Evolutionary conservation across 2,888 invertebrate species (phyloP).

Genomic region (Heteropelma amictum): DNA sequence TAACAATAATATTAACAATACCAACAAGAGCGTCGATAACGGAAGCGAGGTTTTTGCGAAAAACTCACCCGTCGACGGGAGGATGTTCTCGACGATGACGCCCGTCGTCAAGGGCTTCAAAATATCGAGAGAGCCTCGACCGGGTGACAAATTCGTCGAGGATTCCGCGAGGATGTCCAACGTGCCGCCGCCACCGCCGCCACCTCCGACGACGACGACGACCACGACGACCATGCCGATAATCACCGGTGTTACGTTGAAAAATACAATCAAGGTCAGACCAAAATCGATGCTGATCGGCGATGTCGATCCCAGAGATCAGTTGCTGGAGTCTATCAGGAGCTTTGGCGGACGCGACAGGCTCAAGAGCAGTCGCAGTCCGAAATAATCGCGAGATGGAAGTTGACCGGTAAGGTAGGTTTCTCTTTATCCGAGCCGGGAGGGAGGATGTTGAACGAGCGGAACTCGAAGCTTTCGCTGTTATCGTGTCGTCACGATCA

Average conservation of each 20-base stretch:
- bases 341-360: conserved; percentile 81
- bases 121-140: no score
- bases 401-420: neutral
- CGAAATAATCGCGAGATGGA: conserved; percentile 4
- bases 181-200: conserved; percentile 65
- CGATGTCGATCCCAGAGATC: conserved; percentile 81
- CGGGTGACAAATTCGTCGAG: no score
- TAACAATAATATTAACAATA: no score
- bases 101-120: conserved; percentile 69
- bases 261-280: conserved; percentile 67
- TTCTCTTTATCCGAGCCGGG: no score
- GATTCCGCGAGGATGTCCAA: conserved; percentile 35
- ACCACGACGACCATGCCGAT: conserved; percentile 75
- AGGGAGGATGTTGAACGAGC: no score
- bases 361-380: conserved; percentile 67
- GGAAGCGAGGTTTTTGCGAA: no score
- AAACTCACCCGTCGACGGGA: no score
- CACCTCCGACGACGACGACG: no score
- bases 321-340: conserved; percentile 85
- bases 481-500: no score
- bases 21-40: no score
- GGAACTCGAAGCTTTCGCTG: no score
- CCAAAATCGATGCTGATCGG: conserved; percentile 64
- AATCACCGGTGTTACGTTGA: conserved; percentile 74
- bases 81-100: no score